Evolutionary conservation across 1,140 invertebrate genomes (phyloP), one percentile per base, ranked within the genome.

Genomic region (Sesamia nonagrioides): DNA sequence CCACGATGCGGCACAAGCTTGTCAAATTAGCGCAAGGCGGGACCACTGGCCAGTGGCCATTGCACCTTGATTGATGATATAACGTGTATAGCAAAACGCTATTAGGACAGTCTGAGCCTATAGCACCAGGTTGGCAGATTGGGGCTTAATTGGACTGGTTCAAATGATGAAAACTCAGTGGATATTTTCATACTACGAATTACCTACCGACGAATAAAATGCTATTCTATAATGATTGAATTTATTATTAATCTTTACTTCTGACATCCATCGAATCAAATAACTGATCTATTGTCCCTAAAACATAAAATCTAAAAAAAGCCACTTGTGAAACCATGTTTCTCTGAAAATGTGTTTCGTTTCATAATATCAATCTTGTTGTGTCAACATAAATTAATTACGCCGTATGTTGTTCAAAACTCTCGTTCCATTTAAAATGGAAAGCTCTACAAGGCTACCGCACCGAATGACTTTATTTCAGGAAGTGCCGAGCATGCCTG

Each of bases 1-100:
- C 83, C 54, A 86, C 42, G 60, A 68, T 82, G 81, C 79, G 81
- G 77, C 73, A 80, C n/a, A 74, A 72, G 77, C 79, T 84, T 82
- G 81, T 82, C 81, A 79, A 77, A 82, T 82, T 82, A 78, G 54
- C 58, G 45, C 56, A 48, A 52, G 77, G 77, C 68, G 77, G 68
- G 77, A 58, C 72, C 72, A 18, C 17, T 8, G 60, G 37, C 58
- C 73, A 75, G 13, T 73, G 71, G 73, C 37, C 73, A 75, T 63
- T 75, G 73, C 73, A 58, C 73, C n/a, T 48, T 48, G 15, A 11
- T 35, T 58, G 58, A 75, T 48, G 18, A 75, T 27, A 71, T 42
- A 40, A 61, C 58, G 15, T 33, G 9, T 56, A 56, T 56, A 6
- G 58, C 33, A 13, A 60, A 60, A 8, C 13, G 7, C 5, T 50